Conservation (phyloP, 1,140 invertebrate genomes). For the Mylabris phalerata region DNA sequence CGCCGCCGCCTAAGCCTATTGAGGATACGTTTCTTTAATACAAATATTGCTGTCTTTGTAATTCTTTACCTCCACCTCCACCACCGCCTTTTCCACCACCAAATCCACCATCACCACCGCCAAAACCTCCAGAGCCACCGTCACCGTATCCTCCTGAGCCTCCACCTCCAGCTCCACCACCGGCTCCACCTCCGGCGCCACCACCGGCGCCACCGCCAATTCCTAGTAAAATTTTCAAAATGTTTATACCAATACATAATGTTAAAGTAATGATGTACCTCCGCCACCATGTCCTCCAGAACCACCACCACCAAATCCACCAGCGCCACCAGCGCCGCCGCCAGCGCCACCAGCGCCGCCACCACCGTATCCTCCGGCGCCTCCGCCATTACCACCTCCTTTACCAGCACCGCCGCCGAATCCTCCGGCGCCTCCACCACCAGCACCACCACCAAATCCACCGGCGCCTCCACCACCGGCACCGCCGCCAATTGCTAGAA, state of each 20-base stretch:
- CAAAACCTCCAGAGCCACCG: neutral
- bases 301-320: neutral
- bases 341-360: neutral
- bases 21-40: too few relatives aligned
- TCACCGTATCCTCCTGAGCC: neutral
- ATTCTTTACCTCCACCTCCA: neutral
- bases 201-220: too few relatives aligned
- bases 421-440: constrained; percentile 4
- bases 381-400: neutral
- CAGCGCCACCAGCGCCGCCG: neutral
- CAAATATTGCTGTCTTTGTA: too few relatives aligned
- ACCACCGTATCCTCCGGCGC: neutral
- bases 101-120: neutral
- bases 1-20: neutral
- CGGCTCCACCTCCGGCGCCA: too few relatives aligned
- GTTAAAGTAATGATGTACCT: too few relatives aligned
- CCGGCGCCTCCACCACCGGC: neutral
- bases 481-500: neutral
- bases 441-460: neutral
- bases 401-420: neutral
- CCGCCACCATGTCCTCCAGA: neutral
- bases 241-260: too few relatives aligned
- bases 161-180: neutral
- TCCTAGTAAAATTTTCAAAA: neutral
- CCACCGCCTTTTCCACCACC: neutral